Conservation (phyloP, 2,113 vertebrate genomes). For the Ochotona curzoniae region DNA sequence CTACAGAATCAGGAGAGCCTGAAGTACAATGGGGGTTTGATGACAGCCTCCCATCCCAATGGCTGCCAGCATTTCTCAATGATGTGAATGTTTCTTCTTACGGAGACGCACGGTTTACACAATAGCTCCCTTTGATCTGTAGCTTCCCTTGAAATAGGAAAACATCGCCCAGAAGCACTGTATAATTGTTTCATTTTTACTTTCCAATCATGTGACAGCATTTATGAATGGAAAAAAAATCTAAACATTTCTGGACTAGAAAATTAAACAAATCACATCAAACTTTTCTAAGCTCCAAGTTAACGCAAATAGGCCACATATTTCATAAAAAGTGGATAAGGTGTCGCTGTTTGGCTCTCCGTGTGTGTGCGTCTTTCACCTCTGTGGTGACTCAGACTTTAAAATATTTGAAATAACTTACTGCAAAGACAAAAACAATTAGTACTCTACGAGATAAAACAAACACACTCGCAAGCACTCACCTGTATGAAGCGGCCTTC, state of each 20-base stretch:
- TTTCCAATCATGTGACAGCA: slow-evolving; percentile 80
- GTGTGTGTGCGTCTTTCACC: not conserved
- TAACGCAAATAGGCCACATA: slow-evolving; percentile 36
- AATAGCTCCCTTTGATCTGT: slow-evolving; percentile 85
- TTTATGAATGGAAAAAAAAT: slow-evolving; percentile 79
- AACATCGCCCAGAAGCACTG: slow-evolving; percentile 84
- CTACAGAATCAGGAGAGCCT: slow-evolving; percentile 54
- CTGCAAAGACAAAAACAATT: slow-evolving; percentile 30
- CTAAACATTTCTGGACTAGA: slow-evolving; percentile 48
- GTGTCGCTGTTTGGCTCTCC: slow-evolving; percentile 17
- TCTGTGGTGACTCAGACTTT: not conserved
- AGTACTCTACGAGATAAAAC: not conserved
- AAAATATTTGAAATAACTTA: slow-evolving; percentile 2
- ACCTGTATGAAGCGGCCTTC: slow-evolving; percentile 97
- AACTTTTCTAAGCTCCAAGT: slow-evolving; percentile 58
- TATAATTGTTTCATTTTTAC: slow-evolving; percentile 84
- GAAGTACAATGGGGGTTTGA: slow-evolving; percentile 72
- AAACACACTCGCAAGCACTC: slow-evolving; percentile 11
- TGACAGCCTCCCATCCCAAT: slow-evolving; percentile 75
- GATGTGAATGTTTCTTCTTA: slow-evolving; percentile 86
- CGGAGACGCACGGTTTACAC: slow-evolving; percentile 81
- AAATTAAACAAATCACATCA: slow-evolving; percentile 65
- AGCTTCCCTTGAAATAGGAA: slow-evolving; percentile 85
- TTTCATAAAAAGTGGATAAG: slow-evolving; percentile 17
- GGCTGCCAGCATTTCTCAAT: slow-evolving; percentile 83